Percentiles rank a stretch among this genome's conserved stretches.
Conservation (phyloP, 2,888 invertebrate genomes). For the Heliconius sara region DNA sequence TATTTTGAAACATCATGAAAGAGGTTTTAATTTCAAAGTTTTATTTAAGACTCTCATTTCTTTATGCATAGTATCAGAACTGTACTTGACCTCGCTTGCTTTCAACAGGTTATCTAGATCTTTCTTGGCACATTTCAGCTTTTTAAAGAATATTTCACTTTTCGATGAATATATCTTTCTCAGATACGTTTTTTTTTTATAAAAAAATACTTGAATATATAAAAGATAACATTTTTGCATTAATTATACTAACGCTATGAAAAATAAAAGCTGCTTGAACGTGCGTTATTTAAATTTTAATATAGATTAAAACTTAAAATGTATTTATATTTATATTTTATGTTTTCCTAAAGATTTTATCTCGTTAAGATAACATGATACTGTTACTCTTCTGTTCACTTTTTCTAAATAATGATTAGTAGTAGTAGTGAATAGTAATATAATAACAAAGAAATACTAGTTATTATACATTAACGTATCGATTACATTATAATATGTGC, state of each 20-base stretch:
- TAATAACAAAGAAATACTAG: too few species aligned
- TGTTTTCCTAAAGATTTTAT: too few species aligned
- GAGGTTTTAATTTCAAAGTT: constrained; percentile 11
- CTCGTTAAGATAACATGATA: too few species aligned
- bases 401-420: too few species aligned
- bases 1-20: neutral
- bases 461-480: too few species aligned
- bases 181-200: neutral
- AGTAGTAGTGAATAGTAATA: too few species aligned
- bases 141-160: constrained; percentile 18
- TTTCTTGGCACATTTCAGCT: constrained; percentile 25
- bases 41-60: constrained; percentile 21
- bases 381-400: too few species aligned
- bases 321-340: neutral
- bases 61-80: constrained; percentile 25
- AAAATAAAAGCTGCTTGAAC: neutral
- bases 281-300: neutral
- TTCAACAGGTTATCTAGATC: constrained; percentile 35
- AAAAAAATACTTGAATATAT: neutral
- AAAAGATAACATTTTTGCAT: neutral
- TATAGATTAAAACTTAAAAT: neutral
- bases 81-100: constrained; percentile 34
- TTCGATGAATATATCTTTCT: constrained; percentile 19
- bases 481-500: too few species aligned
- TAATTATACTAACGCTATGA: neutral